These are phyloP conservation scores for Acanthosepion pharaonis DNA, from an alignment of 2,888 invertebrate genomes.

Conservation along the genomic window DNA sequence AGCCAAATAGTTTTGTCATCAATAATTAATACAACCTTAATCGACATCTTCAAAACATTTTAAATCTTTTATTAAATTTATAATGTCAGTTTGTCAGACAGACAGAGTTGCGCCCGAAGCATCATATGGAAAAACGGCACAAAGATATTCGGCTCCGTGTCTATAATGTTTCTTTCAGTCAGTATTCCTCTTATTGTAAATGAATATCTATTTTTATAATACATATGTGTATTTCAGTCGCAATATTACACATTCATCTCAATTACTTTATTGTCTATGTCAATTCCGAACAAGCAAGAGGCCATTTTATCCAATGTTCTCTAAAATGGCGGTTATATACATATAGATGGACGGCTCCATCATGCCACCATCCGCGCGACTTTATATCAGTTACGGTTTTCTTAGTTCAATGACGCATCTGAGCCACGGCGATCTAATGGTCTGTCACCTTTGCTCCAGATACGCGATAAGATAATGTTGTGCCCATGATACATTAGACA, in stretches of 20 bases:
- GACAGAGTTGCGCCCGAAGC: background rate
- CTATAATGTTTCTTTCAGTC: background rate
- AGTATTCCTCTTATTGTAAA: background rate
- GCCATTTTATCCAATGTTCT: background rate
- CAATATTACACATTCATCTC: slow-evolving; percentile 20
- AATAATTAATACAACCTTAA: background rate
- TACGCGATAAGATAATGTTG: background rate
- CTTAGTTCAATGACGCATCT: background rate
- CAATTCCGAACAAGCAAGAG: background rate
- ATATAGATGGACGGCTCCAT: background rate
- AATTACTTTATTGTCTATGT: background rate
- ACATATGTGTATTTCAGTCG: background rate
- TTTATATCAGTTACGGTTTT: background rate
- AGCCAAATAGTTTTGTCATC: no score
- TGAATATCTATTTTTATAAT: background rate
- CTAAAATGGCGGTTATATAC: background rate
- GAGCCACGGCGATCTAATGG: background rate
- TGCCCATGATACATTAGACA: background rate
- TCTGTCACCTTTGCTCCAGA: background rate
- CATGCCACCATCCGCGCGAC: background rate
- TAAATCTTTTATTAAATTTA: background rate
- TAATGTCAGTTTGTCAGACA: background rate
- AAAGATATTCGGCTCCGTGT: background rate
- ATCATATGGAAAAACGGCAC: background rate
- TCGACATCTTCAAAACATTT: background rate